Base-by-base conservation (phyloP, 2,888 invertebrate species). In the Xiphydria camelus region DNA sequence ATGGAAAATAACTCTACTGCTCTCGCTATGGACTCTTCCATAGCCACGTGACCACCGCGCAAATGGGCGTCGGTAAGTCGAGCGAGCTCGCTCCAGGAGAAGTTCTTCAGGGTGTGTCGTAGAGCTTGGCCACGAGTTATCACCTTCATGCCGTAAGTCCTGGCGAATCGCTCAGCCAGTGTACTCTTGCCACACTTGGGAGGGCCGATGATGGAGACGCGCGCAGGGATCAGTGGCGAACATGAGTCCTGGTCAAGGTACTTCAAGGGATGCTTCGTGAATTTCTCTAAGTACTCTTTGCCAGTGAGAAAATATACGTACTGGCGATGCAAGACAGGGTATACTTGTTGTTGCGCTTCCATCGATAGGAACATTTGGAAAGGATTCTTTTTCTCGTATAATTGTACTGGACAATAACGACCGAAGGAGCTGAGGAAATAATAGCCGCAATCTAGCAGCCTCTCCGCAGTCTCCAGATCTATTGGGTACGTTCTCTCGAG, bases 361-460 rank as follows among this genome's bases (percentile, higher is more conserved):
- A 69, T 63, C 6, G 79, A 72, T 42, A 77, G 70, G 62, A 78
- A 84, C 60, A 80, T 77, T 62, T 81, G 77, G 43, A 83, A 65
- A 1, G 79, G 73, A 41, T 77, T 66, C 25, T 77, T 71, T 47
- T 80, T 76, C 57, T 81, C 77, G 59, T 66, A 77, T 36, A 83
- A 73, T 59, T 82, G 80, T 1, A 87, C 85, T 0, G 87, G 87
- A 64, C 87, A 86, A 59, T 81, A 78, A 41, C 80, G 78, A 15
- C 82, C 80, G 67, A 85, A 87, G 55, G 80, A 80, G 64, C 86
- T 87, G 14, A 82, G 64, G 49, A 85, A 81, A 63, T 76, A 83
- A 66, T 82, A 83, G 3, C 87, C 86, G 49, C 75, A 75, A 2
- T 74, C 63, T 23, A 87, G 59, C 31, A 87, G 70, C 40, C 75